Evolutionary conservation across 2,797 vertebrate species (phyloP), one percentile per base, ranked within the genome.

Genomic region (Helicolenus hilgendorfi): DNA sequence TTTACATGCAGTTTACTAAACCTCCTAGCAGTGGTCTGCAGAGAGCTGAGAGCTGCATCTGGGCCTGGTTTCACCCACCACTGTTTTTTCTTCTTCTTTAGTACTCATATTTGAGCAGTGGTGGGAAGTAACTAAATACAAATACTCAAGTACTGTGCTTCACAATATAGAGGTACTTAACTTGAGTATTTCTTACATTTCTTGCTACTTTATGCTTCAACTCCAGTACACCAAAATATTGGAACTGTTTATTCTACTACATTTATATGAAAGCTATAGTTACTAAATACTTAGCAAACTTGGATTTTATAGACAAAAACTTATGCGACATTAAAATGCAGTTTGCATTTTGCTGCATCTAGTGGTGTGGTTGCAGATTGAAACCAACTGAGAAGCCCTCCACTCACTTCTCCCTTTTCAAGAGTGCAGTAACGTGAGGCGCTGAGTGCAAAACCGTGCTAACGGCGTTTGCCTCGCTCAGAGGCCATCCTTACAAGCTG

Each of bases 1-100:
- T 79, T 27, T 82, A 27, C 22, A 59, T 76, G 36, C 4, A 56
- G 56, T 71, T 69, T 22, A 59, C 9, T 49, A 72, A 84, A 77
- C 33, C 22, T n/a, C 68, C 2, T 15, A 20, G 4, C 11, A 59
- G 7, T 5, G 14, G 4, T 11, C 36, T 55, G 11, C 36, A 13
- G 1, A 77, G 49, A 72, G 49, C 31, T 26, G 24, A 10, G 11
- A 18, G 10, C 38, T 36, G 31, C 31, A 15, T 45, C 41, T 31
- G 7, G 36, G 33, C 55, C 73, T 26, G 41, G 2, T 63, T 11
- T 56, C 11, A 58, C 7, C 8, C 35, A 26, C 9, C n/a, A 35
- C 11, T 58, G 26, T 20, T 10, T 65, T 56, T 64, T 73, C 20
- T 53, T 63, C 29, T 53, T 31, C 11, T 45, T 71, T 56, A 29